Base-by-base conservation (phyloP, 2,797 vertebrate species). In the Chelidonichthys spinosus region DNA sequence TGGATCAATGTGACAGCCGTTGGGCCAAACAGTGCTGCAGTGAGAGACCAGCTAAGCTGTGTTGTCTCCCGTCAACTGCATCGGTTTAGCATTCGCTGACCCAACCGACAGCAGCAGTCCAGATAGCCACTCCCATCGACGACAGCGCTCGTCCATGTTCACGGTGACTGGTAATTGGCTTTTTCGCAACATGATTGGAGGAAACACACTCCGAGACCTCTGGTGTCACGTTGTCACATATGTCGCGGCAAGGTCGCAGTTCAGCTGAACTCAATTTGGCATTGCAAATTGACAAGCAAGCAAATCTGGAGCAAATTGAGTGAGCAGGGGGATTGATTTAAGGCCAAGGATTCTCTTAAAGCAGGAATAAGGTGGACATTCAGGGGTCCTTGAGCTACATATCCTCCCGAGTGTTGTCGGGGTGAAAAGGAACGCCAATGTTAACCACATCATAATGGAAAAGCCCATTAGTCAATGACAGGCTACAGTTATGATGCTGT, bases 1-100 rank as follows among this genome's bases (percentile, higher is more conserved):
- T 91, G 90, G 88, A 93, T 92, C 85, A 89, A 83, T 93, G 78
- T 86, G 86, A 91, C 92, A 92, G 89, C 83, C 74, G 86, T 88
- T 68, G 47, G 82, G 79, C 81, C 32, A 25, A 76, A 58, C 63
- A 56, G 67, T 11, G 69, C 75, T 79, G 75, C 74, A 72, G 37
- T 72, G 85, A 83, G 81, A 78, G 77, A 78, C 78, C 60, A 87
- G 87, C 89, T 90, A 92, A 92, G 85, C 83, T 63, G 54, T 58
- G 79, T 63, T 71, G n/a, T 82, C 78, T 85, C 52, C 75, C 17
- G 66, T 81, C 72, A 81, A 76, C 5, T 5, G n/a, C 55, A 56
- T 76, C 54, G 66, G 61, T 89, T 87, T 84, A 84, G 74, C 74
- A 63, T 88, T 77, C 47, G 25, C 44, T 59, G 61, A 74, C 66